phyloP scores from a whole-genome alignment of 2,113 vertebrate species.

The Maylandia zebra region DNA sequence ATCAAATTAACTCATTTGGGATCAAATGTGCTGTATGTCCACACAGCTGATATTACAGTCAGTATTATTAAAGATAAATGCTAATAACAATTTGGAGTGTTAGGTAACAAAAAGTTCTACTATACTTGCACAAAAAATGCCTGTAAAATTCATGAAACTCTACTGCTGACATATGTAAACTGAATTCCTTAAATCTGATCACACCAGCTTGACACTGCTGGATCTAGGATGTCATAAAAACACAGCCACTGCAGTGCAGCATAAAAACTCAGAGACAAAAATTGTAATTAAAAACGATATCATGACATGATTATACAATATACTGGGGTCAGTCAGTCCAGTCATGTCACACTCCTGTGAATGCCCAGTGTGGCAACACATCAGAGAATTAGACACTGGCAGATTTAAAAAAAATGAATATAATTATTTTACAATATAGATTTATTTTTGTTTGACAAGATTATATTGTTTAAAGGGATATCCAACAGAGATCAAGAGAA shows the following conservation, averaged over 20 bases:
- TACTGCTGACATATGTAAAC: background rate
- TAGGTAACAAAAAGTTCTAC: background rate
- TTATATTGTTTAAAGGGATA: background rate
- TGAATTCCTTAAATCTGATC: background rate
- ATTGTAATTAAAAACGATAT: background rate
- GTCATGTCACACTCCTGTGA: background rate
- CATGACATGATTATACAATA: background rate
- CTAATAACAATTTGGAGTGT: background rate
- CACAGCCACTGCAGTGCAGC: background rate
- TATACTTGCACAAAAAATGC: background rate
- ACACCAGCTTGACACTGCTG: background rate
- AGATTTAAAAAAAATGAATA: background rate
- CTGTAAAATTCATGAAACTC: background rate
- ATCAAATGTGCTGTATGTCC: background rate
- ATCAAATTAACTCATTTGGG: background rate
- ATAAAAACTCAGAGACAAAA: background rate
- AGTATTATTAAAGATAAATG: background rate
- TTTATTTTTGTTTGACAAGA: slow-evolving; percentile 11
- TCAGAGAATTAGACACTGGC: background rate
- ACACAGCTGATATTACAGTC: background rate
- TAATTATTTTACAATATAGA: slow-evolving; percentile 1
- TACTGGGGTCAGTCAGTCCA: background rate
- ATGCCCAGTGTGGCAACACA: background rate
- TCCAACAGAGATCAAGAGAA: slow-evolving; percentile 17
- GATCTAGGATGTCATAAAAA: background rate